Conservation (phyloP, 2,113 vertebrate genomes). For the Phalacrocorax pelagicus region DNA sequence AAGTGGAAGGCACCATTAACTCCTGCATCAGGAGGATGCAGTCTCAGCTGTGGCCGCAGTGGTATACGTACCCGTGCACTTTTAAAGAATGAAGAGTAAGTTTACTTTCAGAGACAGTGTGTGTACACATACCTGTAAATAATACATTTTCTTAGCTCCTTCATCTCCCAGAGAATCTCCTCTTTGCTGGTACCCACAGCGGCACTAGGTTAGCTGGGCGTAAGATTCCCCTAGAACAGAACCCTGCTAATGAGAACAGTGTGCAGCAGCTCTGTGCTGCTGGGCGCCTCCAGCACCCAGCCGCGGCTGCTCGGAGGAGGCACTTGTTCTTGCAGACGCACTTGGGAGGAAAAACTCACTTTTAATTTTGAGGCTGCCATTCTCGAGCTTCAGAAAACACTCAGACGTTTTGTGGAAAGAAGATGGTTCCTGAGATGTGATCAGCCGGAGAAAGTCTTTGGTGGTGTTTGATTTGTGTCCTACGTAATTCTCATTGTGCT, state of each 20-base stretch:
- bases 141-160: not conserved
- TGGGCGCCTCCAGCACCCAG: not conserved
- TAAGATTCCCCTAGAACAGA: not conserved
- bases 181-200: not conserved
- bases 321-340: fast-evolving
- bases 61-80: fast-evolving
- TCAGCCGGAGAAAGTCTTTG: not conserved
- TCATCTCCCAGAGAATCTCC: not conserved
- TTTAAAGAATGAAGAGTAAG: not conserved
- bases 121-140: not conserved
- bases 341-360: not conserved
- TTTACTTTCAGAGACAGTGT: not conserved
- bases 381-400: not conserved
- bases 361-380: not conserved
- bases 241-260: not conserved
- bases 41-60: not conserved
- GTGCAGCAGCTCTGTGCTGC: not conserved
- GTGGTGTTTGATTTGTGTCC: not conserved
- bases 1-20: not conserved
- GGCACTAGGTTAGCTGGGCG: not conserved
- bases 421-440: not conserved
- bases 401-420: not conserved
- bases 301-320: not conserved
- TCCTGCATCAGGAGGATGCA: not conserved
- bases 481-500: not conserved